Base-by-base conservation (phyloP, 2,113 vertebrate species). In the Siniperca knerii region DNA sequence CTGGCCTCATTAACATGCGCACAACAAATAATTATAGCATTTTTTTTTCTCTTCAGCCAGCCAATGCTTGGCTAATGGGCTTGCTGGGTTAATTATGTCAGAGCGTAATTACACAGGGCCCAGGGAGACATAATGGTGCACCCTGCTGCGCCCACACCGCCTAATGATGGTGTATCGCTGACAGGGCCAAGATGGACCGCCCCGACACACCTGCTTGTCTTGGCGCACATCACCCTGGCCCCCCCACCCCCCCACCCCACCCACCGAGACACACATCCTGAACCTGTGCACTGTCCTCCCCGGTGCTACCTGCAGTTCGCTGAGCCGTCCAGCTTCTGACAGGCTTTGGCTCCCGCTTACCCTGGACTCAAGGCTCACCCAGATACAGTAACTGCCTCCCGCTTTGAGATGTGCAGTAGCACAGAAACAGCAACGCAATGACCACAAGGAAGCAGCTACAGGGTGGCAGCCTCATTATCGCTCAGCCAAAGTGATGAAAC, bases 71-170 rank as follows among this genome's bases (percentile, higher is more conserved):
- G 98, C 97, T 99, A 99, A 98, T 98, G 97, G 97, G 97, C 98
- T 98, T 97, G 97, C 98, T 99, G 98, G 98, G 98, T 99, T 99
- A 99, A 99, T 99, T 99, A 99, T 99, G 98, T 99, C 98, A 98
- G 97, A 98, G 97, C 97, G 97, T 99, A 99, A 99, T 99, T 99
- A 98, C 97, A 97, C 96, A 96, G 97, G 97, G 97, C 97, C 98
- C 96, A 95, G 97, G 97, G 98, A 99, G 98, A 97, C 96, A 95
- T 97, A 97, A 96, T 96, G 97, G 96, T 93, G 95, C 95, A 95
- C 97, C 98, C 98, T 87, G 95, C 97, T 97, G 97, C 95, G 97
- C 97, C 95, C 96, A 96, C 96, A 95, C 96, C 88, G 94, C 96
- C 96, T 98, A 99, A 98, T 98, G 97, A 97, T 94, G 94, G 96